phyloP scores from a whole-genome alignment of 1,140 invertebrate species.

The Kradibia gibbosae region DNA sequence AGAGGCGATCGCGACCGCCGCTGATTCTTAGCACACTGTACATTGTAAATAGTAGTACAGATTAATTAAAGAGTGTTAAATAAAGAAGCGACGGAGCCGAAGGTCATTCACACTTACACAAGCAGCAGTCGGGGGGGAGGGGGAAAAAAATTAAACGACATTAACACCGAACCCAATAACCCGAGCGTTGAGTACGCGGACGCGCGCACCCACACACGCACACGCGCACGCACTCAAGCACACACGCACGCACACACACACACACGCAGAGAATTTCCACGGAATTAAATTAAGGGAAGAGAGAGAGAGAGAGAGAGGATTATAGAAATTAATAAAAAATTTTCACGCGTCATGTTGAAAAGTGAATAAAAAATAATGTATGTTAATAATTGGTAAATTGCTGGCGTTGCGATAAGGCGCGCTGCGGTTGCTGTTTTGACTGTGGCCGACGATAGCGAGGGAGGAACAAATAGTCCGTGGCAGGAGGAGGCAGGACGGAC shows the following conservation, averaged over 20 bases:
- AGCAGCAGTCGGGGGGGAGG: too few relatives aligned
- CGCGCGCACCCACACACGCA: neutral
- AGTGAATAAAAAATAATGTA: slow-evolving; percentile 35
- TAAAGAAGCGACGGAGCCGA: slow-evolving; percentile 27
- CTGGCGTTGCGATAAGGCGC: slow-evolving; percentile 34
- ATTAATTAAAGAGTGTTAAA: slow-evolving; percentile 56
- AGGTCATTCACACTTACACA: slow-evolving; percentile 4
- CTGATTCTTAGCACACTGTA: slow-evolving; percentile 68
- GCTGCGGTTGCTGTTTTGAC: slow-evolving; percentile 56
- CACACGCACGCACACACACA: neutral
- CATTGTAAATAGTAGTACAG: slow-evolving; percentile 71
- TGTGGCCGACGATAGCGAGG: too few relatives aligned
- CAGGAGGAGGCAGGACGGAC: too few relatives aligned
- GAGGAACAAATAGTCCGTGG: too few relatives aligned
- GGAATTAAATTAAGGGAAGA: slow-evolving; percentile 5
- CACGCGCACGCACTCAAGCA: too few relatives aligned
- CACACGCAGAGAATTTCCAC: slow-evolving; percentile 29
- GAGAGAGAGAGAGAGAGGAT: too few relatives aligned
- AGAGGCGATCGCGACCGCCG: slow-evolving; percentile 54
- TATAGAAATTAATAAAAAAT: slow-evolving; percentile 46
- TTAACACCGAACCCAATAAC: too few relatives aligned
- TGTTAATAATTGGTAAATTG: slow-evolving; percentile 35
- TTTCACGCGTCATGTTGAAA: slow-evolving; percentile 34
- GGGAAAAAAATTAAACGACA: too few relatives aligned
- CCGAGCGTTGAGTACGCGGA: neutral